A percentile compares a stretch with the other conserved stretches of the same genome.
phyloP scores from a whole-genome alignment of 2,113 vertebrate species.

The Erinaceus europaeus region DNA sequence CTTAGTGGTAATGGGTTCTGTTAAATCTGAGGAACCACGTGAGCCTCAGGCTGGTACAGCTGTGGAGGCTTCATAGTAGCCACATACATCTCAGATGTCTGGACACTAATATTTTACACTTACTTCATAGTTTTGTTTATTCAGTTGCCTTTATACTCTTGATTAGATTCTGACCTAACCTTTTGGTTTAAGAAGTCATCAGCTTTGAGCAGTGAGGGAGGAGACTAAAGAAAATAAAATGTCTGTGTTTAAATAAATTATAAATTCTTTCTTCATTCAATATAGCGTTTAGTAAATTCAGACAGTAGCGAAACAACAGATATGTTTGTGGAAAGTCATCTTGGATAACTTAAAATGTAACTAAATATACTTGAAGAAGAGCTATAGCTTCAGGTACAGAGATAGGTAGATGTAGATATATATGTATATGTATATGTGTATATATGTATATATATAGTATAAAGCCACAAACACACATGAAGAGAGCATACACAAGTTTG shows the following conservation, averaged over 20 bases:
- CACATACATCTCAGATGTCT: conserved; percentile 81
- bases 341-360: too few relatives aligned
- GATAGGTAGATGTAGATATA: background rate
- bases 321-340: conserved; percentile 69
- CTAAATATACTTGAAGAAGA: background rate
- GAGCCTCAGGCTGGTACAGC: conserved; percentile 78
- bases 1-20: conserved; percentile 82
- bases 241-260: conserved; percentile 75
- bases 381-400: background rate
- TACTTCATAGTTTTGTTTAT: conserved; percentile 87
- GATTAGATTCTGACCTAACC: conserved; percentile 81
- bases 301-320: conserved; percentile 67
- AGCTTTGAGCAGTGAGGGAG: conserved; percentile 73
- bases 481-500: too few relatives aligned
- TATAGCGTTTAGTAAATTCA: conserved; percentile 77
- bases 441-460: too few relatives aligned
- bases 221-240: conserved; percentile 73
- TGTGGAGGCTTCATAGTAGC: conserved; percentile 80
- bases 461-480: too few relatives aligned
- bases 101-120: conserved; percentile 88
- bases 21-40: conserved; percentile 79
- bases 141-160: conserved; percentile 82
- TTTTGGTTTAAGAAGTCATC: conserved; percentile 73
- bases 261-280: conserved; percentile 80
- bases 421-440: too few relatives aligned